A percentile compares a stretch with the other conserved stretches of the same genome.
These are phyloP conservation scores for Drosophila ercepeae DNA, from an alignment of 1,140 invertebrate species.

Conservation along the genomic window DNA sequence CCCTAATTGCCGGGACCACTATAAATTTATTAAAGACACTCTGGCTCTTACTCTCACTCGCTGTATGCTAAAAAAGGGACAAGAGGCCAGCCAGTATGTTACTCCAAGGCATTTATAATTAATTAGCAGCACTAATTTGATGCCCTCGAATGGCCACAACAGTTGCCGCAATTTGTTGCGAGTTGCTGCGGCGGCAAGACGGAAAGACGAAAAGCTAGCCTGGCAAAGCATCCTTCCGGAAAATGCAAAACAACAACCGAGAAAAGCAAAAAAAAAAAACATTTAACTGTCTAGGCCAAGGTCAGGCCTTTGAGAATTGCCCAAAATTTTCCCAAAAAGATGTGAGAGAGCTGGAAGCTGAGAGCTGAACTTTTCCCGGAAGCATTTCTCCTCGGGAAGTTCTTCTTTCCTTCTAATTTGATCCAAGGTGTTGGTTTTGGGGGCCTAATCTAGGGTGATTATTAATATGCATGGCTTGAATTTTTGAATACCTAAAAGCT, in stretches of 20 bases:
- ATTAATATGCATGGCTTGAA: neutral
- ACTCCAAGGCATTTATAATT: conserved; percentile 70
- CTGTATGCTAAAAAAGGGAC: conserved; percentile 1
- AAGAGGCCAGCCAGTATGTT: conserved; percentile 24
- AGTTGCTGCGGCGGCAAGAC: neutral
- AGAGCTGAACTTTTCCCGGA: neutral
- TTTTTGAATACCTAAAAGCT: neutral
- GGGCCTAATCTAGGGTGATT: neutral
- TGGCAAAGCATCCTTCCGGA: neutral
- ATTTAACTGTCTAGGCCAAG: conserved; percentile 35
- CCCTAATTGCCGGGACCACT: conserved; percentile 69
- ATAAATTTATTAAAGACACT: conserved; percentile 80
- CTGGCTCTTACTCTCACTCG: neutral
- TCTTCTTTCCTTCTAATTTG: neutral
- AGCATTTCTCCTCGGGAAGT: neutral
- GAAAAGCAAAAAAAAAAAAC: no score
- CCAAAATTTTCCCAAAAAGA: neutral
- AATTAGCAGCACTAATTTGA: conserved; percentile 72
- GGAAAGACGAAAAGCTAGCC: neutral
- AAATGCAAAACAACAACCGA: no score
- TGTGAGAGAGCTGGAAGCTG: neutral
- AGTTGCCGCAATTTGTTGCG: conserved; percentile 36
- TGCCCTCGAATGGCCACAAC: conserved; percentile 43
- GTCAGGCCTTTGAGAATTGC: conserved; percentile 9
- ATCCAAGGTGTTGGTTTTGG: neutral